Base-by-base conservation (phyloP, 2,113 vertebrate species). In the Centropristis striata region DNA sequence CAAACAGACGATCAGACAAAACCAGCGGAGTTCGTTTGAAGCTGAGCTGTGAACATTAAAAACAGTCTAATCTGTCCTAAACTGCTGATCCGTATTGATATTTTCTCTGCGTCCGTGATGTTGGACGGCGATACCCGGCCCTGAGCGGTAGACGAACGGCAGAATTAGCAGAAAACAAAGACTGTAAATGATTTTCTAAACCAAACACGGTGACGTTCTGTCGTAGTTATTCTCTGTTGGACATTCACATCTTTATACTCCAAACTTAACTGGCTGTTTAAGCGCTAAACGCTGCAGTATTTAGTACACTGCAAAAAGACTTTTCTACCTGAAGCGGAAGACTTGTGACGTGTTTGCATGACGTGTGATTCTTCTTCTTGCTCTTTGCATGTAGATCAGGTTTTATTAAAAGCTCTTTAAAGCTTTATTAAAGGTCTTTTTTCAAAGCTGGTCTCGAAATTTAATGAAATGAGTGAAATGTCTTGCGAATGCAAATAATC, bases 261-360 rank as follows among this genome's bases (percentile, higher is more conserved):
- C 13, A 23, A 6, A 28, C 47, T 7, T 71, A 12, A 71, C 58
- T 7, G 68, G 25, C 53, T 37, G 39, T 53, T 6, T 1, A 32
- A 32, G 13, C 1, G 51, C 51, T 44, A 11, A n/a, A 44, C 20
- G 21, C 67, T 14, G 66, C 66, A 7, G 65, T 14, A 9, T 27
- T 44, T 11, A 27, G 60, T 41, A 13, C 50, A 25, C 51, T 18
- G 47, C 58, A 16, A 37, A 16, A 32, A 39, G 58, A 65, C 68
- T 79, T 79, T 79, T 71, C 8, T 71, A 65, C 59, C 67, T 49
- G 76, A 57, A 50, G 28, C 37, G 47, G 47, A 50, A 36, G 63
- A 79, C 68, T 71, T 65, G 77, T 79, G 68, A 79, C 4, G 76
- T 72, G 77, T 79, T 79, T 79, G 77, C 77, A 72, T 80, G 77